Percentiles rank a stretch among this genome's conserved stretches.
Conservation (phyloP, 2,888 invertebrate species). For the Drosophila lacicola region DNA sequence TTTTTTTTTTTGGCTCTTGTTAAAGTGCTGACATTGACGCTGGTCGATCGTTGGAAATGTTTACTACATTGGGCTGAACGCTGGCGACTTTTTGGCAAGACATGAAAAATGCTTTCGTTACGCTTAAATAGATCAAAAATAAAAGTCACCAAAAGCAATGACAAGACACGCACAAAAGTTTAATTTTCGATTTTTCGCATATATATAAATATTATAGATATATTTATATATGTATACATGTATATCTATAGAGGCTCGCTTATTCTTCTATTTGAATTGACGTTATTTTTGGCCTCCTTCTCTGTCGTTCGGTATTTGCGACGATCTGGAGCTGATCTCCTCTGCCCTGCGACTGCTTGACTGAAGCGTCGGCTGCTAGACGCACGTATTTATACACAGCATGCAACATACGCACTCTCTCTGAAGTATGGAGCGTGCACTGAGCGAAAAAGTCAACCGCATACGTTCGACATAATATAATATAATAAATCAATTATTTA, state of each 20-base stretch:
- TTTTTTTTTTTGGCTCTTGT: conserved; percentile 19
- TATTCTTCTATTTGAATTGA: not conserved
- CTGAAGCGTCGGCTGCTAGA: conserved; percentile 47
- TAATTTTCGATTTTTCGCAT: conserved; percentile 12
- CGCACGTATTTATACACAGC: conserved; percentile 67
- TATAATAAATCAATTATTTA: not conserved
- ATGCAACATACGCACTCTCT: conserved; percentile 47
- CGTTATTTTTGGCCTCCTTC: conserved; percentile 40
- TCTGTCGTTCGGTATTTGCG: not conserved
- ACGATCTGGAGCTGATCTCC: conserved; percentile 48
- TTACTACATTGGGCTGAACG: conserved; percentile 48
- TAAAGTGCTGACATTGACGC: conserved; percentile 62
- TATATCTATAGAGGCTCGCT: not conserved
- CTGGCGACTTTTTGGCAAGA: conserved; percentile 63
- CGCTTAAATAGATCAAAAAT: conserved; percentile 27
- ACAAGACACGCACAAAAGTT: conserved; percentile 17
- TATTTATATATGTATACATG: not conserved
- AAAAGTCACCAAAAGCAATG: conserved; percentile 18
- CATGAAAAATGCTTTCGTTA: conserved; percentile 65
- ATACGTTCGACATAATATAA: not conserved
- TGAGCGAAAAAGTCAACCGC: conserved; percentile 4
- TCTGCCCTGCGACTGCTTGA: conserved; percentile 46
- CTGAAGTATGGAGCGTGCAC: conserved; percentile 25
- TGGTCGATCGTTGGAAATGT: conserved; percentile 46
- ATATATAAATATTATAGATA: not conserved